A percentile compares a stretch with the other conserved stretches of the same genome.
Evolutionary conservation across 2,888 invertebrate genomes (phyloP).

Genomic region (Drosophila colorata): DNA sequence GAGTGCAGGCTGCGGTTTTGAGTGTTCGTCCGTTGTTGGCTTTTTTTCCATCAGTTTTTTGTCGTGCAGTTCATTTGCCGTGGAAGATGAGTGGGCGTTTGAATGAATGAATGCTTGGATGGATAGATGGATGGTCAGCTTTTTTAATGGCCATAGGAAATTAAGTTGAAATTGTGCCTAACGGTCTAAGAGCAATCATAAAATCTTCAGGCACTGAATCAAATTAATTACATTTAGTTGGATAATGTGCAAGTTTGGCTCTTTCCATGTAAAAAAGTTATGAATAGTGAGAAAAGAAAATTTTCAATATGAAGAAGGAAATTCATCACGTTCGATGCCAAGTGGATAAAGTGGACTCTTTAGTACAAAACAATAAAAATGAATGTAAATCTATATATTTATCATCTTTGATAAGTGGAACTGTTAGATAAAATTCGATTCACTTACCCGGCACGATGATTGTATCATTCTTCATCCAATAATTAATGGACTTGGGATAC

Average conservation of each 20-base stretch:
- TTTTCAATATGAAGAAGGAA: too few species aligned
- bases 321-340: too few species aligned
- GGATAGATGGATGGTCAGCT: conserved; percentile 44
- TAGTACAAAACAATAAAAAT: too few species aligned
- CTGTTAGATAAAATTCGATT: too few species aligned
- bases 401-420: too few species aligned
- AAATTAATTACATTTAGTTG: conserved; percentile 50
- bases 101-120: conserved; percentile 42
- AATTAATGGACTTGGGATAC: conserved; percentile 90
- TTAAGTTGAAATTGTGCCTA: conserved; percentile 51
- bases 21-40: conserved; percentile 48
- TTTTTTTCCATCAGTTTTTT: conserved; percentile 39
- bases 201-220: conserved; percentile 22
- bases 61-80: conserved; percentile 65
- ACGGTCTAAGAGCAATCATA: conserved; percentile 34
- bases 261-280: background rate
- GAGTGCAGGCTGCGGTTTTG: conserved; percentile 60
- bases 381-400: too few species aligned
- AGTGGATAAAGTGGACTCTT: too few species aligned
- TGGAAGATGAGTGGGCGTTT: conserved; percentile 60
- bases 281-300: too few species aligned
- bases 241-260: conserved; percentile 13
- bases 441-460: conserved; percentile 88
- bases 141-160: conserved; percentile 51
- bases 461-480: conserved; percentile 89